These are phyloP conservation scores for Callosobruchus maculatus DNA, from an alignment of 2,888 invertebrate genomes.

Conservation along the genomic window DNA sequence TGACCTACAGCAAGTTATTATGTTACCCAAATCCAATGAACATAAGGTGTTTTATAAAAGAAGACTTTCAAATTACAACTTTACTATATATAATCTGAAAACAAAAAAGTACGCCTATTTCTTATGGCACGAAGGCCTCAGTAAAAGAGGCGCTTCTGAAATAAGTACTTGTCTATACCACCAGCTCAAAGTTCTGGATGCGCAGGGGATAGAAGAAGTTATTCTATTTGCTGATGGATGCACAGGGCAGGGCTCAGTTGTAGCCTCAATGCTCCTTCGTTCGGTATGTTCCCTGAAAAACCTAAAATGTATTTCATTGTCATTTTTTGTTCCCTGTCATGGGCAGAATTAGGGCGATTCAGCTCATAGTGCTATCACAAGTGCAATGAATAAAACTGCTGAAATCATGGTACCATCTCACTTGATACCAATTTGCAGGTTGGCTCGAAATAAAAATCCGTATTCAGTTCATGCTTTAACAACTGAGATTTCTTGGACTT, in stretches of 20 bases:
- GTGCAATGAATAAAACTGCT: not conserved
- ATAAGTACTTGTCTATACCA: too few species aligned
- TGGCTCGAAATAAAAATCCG: constrained; percentile 1
- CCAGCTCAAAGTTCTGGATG: not conserved
- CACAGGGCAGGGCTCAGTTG: not conserved
- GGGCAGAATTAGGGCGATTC: not conserved
- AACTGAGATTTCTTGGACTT: too few species aligned
- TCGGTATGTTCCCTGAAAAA: not conserved
- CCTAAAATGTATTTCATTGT: not conserved
- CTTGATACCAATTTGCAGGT: constrained; percentile 2
- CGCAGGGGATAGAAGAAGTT: not conserved
- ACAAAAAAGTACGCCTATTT: not conserved
- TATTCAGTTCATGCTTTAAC: too few species aligned
- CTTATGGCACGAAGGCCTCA: too few species aligned
- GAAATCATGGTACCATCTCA: constrained; percentile 3
- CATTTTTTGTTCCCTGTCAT: not conserved
- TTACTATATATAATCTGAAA: constrained; percentile 2
- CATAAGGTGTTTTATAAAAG: constrained; percentile 4
- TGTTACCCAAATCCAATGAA: constrained; percentile 3
- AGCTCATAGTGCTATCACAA: too few species aligned
- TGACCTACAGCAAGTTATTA: constrained; percentile 2
- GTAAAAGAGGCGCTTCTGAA: too few species aligned
- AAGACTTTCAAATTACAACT: constrained; percentile 2
- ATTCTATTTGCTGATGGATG: too few species aligned
- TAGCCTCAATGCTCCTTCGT: not conserved